Percentiles rank a stretch among this genome's conserved stretches.
Evolutionary conservation across 2,113 vertebrate genomes (phyloP).

Genomic region (Pangasianodon gigas): DNA sequence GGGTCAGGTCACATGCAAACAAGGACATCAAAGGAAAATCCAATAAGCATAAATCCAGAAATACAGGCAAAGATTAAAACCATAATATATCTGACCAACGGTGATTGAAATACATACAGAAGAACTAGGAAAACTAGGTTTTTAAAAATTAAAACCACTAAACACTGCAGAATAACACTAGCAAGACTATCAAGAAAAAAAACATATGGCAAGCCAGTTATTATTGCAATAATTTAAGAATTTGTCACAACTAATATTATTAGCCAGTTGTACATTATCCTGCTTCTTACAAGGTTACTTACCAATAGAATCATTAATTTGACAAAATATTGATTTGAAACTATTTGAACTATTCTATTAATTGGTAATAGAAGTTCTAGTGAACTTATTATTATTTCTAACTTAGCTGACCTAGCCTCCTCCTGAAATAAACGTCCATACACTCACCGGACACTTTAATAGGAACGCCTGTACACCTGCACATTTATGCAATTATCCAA

Average conservation of each 20-base stretch:
- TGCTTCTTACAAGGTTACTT: neutral
- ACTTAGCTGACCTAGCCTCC: neutral
- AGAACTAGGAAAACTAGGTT: neutral
- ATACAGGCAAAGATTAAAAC: neutral
- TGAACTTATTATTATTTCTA: neutral
- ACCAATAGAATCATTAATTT: neutral
- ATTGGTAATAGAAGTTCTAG: neutral
- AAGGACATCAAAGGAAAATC: neutral
- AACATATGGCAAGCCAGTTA: neutral
- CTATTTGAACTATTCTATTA: neutral
- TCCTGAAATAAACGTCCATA: neutral
- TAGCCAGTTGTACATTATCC: neutral
- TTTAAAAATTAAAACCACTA: neutral
- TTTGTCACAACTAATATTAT: neutral
- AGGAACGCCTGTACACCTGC: too few relatives aligned
- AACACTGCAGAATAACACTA: neutral
- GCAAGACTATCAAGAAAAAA: neutral
- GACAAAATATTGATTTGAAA: neutral
- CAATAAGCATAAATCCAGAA: neutral
- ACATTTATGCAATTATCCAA: neutral
- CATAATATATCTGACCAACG: neutral
- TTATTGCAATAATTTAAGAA: neutral
- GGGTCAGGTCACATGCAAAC: constrained; percentile 1
- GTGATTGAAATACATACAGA: neutral
- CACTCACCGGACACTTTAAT: neutral